Conservation (phyloP, 2,888 invertebrate genomes). For the Poecilus cupreus region DNA sequence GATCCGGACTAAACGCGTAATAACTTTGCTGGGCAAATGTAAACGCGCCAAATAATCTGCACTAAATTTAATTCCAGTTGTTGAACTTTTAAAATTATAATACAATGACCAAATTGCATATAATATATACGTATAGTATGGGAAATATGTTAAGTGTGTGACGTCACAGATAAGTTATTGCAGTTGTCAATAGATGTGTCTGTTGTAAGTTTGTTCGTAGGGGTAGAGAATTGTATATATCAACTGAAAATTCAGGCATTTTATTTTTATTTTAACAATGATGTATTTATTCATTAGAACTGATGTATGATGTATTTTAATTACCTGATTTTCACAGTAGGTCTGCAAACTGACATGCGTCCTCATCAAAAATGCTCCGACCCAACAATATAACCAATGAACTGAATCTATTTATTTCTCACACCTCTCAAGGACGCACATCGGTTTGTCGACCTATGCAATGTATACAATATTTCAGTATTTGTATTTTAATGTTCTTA, state of each 20-base stretch:
- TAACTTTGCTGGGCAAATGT: constrained; percentile 41
- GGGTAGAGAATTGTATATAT: constrained; percentile 17
- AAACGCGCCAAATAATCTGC: background rate
- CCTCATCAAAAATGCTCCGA: too few species aligned
- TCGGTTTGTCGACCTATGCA: too few species aligned
- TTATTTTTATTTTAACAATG: background rate
- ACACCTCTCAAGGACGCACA: too few species aligned
- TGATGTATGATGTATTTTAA: background rate
- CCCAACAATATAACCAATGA: too few species aligned
- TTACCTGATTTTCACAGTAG: constrained; percentile 12
- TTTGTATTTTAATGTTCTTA: constrained; percentile 38
- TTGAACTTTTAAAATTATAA: constrained; percentile 32
- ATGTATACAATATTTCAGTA: constrained; percentile 29
- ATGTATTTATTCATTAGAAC: background rate
- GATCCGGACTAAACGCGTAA: constrained; percentile 3
- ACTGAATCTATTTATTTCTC: too few species aligned
- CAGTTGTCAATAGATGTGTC: constrained; percentile 3
- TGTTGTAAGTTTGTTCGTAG: constrained; percentile 2
- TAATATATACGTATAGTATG: constrained; percentile 18
- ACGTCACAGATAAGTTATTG: background rate
- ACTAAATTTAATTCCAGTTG: constrained; percentile 29
- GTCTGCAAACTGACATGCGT: too few species aligned
- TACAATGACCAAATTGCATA: constrained; percentile 22
- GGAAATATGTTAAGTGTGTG: background rate
- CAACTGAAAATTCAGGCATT: background rate